phyloP scores from a whole-genome alignment of 2,113 vertebrate genomes.

The Thryonomys swinderianus region DNA sequence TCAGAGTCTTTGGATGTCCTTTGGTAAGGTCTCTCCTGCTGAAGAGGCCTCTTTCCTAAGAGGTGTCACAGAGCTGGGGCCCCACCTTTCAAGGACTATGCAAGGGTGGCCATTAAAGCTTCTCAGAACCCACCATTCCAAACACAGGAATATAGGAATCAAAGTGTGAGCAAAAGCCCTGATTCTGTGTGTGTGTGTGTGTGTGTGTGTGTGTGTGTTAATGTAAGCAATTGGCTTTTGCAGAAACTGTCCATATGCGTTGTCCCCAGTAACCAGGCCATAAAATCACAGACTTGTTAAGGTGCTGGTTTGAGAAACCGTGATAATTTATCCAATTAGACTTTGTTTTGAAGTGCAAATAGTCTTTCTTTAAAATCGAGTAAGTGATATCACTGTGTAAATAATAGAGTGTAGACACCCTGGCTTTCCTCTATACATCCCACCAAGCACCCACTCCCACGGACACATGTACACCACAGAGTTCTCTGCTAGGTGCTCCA shows the following conservation, averaged over 20 bases:
- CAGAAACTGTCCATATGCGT: slow-evolving; percentile 54
- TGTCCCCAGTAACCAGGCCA: slow-evolving; percentile 31
- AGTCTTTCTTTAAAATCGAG: slow-evolving; percentile 78
- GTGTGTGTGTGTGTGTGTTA: neutral
- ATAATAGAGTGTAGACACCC: slow-evolving; percentile 83
- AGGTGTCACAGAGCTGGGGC: slow-evolving; percentile 18
- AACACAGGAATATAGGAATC: slow-evolving; percentile 63
- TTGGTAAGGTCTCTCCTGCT: neutral
- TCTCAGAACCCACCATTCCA: neutral
- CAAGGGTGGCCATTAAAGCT: slow-evolving; percentile 13
- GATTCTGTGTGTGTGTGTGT: neutral
- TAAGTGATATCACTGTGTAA: slow-evolving; percentile 80
- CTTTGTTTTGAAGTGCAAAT: slow-evolving; percentile 77
- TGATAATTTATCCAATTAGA: slow-evolving; percentile 83
- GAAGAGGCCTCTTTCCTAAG: slow-evolving; percentile 2
- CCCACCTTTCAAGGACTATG: slow-evolving; percentile 25
- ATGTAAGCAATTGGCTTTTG: slow-evolving; percentile 17
- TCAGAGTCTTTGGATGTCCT: neutral
- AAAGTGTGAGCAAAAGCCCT: slow-evolving; percentile 52
- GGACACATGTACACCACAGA: slow-evolving; percentile 39
- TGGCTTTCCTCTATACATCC: slow-evolving; percentile 55
- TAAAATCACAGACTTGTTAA: slow-evolving; percentile 74
- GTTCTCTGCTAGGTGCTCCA: slow-evolving; percentile 65
- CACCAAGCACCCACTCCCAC: neutral
- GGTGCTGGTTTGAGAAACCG: slow-evolving; percentile 75